Evolutionary conservation across 64 coral and sea anemone species (phyloP), one percentile per base, ranked within the genome.

Genomic region (Dendrophyllia cribrosa): DNA sequence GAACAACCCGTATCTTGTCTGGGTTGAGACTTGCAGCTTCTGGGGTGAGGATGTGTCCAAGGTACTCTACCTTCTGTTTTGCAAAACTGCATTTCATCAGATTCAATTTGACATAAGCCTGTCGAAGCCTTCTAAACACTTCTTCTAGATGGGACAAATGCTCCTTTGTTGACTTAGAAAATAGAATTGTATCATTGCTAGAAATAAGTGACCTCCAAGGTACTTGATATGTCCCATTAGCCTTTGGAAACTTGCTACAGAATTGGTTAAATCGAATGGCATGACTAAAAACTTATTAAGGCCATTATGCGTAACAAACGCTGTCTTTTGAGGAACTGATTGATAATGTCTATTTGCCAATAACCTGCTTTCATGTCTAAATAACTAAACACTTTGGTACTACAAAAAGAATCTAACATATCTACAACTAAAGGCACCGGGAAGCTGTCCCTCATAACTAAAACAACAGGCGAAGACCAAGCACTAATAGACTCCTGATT

Each of bases 321-420:
- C 52, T 8, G 52, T 8, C 52, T 55, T 55, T 55, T 55, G 0
- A 52, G 71, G 52, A 51, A 50, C 34, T 5, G 49, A 52, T 1
- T 51, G 53, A 53, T 87, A 47, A 23, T 58, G 34, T 87, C 84
- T 21, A 87, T 72, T 73, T 87, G 84, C 84, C 84, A 87, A 55
- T 87, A 87, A 12, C 84, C 48, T 11, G 66, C 58, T 34, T 58
- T 51, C n/a, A 87, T 23, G 65, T 87, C 67, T 15, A 87, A 53
- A 7, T 49, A 59, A 56, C 45, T 15, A 53, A 5, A 53, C 24
- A 87, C 70, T 3, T 58, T n/a, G 10, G 66, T 22, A 3, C 70
- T 43, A 21, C 52, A 8, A 8, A 55, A 55, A 55, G 51, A 53
- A 78, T 89, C 88, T 20, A 87, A 20, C 51, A 53, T 75, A 14